A percentile compares a stretch with the other conserved stretches of the same genome.
phyloP scores from a whole-genome alignment of 2,888 invertebrate species.

The Eumerus sabulonum region DNA sequence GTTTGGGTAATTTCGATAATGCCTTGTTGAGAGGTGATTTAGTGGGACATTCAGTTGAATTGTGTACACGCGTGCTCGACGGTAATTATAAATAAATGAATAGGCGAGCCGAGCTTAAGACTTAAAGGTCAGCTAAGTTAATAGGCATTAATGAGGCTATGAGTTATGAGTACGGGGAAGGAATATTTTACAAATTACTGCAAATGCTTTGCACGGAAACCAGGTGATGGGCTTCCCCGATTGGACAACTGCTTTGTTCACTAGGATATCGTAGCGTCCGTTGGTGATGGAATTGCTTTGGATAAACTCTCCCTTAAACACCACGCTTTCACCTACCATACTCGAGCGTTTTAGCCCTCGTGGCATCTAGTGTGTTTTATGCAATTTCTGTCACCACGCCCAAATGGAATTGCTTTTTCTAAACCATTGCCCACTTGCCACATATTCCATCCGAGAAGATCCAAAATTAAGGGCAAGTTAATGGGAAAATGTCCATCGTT shows the following conservation, averaged over 20 bases:
- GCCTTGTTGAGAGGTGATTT: conserved; percentile 46
- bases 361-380: too few relatives aligned
- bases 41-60: conserved; percentile 28
- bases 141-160: conserved; percentile 16
- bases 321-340: too few relatives aligned
- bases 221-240: too few relatives aligned
- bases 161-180: not conserved
- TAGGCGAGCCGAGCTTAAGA: conserved; percentile 4
- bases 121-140: conserved; percentile 31
- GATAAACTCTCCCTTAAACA: too few relatives aligned
- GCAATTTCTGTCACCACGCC: too few relatives aligned
- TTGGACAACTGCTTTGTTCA: too few relatives aligned
- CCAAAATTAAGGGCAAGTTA: conserved; percentile 16
- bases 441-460: not conserved
- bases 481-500: conserved; percentile 8
- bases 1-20: conserved; percentile 49
- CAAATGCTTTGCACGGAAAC: too few relatives aligned
- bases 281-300: too few relatives aligned
- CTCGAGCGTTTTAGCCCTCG: too few relatives aligned
- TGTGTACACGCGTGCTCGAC: conserved; percentile 36
- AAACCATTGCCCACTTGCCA: not conserved
- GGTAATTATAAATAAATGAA: conserved; percentile 49
- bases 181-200: not conserved
- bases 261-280: too few relatives aligned
- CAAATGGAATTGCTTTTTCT: too few relatives aligned